Base-by-base conservation (phyloP, 2,797 vertebrate species). In the Pagetopsis macropterus region DNA sequence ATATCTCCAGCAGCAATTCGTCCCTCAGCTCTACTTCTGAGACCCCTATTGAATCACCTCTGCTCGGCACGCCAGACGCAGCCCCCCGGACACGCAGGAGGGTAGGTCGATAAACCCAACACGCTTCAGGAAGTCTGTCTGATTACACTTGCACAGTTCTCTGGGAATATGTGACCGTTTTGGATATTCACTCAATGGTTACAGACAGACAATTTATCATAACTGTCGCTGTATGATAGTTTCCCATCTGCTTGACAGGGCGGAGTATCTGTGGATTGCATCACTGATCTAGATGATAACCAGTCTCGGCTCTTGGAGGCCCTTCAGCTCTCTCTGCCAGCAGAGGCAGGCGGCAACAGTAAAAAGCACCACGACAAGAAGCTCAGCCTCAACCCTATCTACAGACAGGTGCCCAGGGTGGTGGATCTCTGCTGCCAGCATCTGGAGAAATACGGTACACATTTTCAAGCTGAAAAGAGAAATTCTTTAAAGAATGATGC, bases 1-100 rank as follows among this genome's bases (percentile, higher is more conserved):
- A 99, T 87, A 93, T 98, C 85, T 99, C 97, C 92, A 98, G 98
- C 96, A 99, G 98, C 93, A 98, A 98, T 93, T 99, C 98, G 5
- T 99, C 98, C 90, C 96, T 99, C 64, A 98, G 98, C 93, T 99
- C 98, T 75, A 96, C 95, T 74, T 97, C 97, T 0, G 98, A 99
- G 94, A 98, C 96, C 9, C 96, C 95, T 0, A 97, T 95, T 8
- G 97, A 96, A 81, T 95, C 94, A 17, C 95, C 95, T 10, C 92
- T 95, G 19, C 95, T 94, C 3, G 94, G 94, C 77, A 96, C 95
- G 0, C 94, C 95, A 0, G 97, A 98, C 77, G 91, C 94, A 7
- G 96, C 95, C 0, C 97, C 96, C 2, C 94, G 96, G 44, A 95
- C 93, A 5, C 94, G 93, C 83, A 96, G 98, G 66, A 94, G 98